Base-by-base conservation (phyloP, 2,113 vertebrate species). In the Thoracochromis brauschi region DNA sequence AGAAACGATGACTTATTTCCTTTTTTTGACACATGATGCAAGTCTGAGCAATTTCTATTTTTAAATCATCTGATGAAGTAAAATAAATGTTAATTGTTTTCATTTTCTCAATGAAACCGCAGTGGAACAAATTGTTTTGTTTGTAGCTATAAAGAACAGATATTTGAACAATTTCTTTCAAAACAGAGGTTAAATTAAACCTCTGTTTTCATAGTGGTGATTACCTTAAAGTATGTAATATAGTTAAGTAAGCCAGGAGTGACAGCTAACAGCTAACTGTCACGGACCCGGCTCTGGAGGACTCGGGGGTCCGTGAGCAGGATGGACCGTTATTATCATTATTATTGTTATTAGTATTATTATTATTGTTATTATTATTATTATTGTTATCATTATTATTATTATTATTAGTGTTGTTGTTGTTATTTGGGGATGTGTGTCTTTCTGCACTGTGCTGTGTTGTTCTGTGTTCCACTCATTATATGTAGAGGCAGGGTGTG, bases 341-440 rank as follows among this genome's bases (percentile, higher is more conserved):
- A 2, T 49, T 17, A 17, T 4, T 49, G 0, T 47, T 47, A 4
- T 47, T 47, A 14, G 0, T 47, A 47, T 47, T 47, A 47, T 49
- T 40, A 0, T 4, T 42, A 2, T 49, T 49, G 3, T 42, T 14
- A 14, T 42, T 3, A 7, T 3, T 16, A 0, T 47, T 47, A 2
- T 49, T 49, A 4, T 42, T 14, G 6, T 42, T 3, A 7, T 3
- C 7, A 0, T 47, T 47, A 4, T 7, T 47, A 0, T 7, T 45
- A 7, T 7, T 49, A 17, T 2, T 49, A 49, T 8, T 49, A 19
- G 3, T 49, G 9, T 11, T 21, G n/a, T 54, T 21, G n/a, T 54
- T 54, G n/a, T 54, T 54, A 1, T 53, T 53, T 6, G 5, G n/a
- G 51, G 51, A 54, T 54, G 3, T 51, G 1, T 51, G 49, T 51